Base-by-base conservation (phyloP, 2,797 vertebrate genomes). In the Myiotriccus ornatus region DNA sequence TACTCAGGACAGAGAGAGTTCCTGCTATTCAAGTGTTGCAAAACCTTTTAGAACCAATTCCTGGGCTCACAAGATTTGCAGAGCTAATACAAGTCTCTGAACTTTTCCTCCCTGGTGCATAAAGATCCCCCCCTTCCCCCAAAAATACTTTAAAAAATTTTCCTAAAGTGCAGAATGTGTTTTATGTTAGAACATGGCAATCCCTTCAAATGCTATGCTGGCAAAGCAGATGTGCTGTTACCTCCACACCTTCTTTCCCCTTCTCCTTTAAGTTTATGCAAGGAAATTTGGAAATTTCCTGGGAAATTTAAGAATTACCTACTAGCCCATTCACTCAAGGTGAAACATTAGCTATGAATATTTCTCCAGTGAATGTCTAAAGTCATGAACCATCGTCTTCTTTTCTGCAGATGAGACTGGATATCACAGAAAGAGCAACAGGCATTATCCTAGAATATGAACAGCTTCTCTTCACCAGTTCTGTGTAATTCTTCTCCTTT, bases 51-150 rank as follows among this genome's bases (percentile, higher is more conserved):
- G 83, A 87, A 77, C 11, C 13, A 65, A 6, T 41, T 80, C 81
- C 27, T 80, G 25, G 32, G 17, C 24, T 64, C 69, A 55, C 15
- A 32, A 18, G 34, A 22, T 87, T 76, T 64, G 9, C 43, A 68
- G 35, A 69, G 11, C 10, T 65, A 44, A 53, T 44, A 9, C 2
- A 87, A 77, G 14, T 14, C 59, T 80, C 6, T 52, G 20, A 67
- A 55, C 19, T 39, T 74, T 60, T 70, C 7, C 6, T 77, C 22
- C 69, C 4, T 41, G 44, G 34, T 7, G 7, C 16, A 20, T 63
- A 44, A 76, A 65, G 8, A 20, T 4, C 0, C 0, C 16, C 7
- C 2, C 2, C 15, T 44, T 12, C 9, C 9, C 7, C 35, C 35
- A 32, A 57, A 50, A 75, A 55, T 37, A 34, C 2, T 55, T 87